A percentile compares a stretch with the other conserved stretches of the same genome.
These are phyloP conservation scores for Pelusios castaneus DNA, from an alignment of 2,113 vertebrate species.

Conservation along the genomic window DNA sequence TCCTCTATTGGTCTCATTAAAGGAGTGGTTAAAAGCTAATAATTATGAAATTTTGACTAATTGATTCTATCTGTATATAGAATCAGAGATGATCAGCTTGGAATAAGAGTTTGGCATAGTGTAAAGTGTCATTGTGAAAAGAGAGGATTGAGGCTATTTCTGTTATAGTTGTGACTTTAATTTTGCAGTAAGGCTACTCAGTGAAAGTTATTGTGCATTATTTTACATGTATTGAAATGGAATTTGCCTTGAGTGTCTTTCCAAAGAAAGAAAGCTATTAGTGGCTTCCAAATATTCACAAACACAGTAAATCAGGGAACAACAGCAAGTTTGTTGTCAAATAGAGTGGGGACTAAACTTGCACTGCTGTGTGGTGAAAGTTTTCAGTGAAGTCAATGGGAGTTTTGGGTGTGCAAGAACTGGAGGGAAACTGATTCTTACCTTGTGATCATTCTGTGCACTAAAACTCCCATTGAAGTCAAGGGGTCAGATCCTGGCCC, in stretches of 20 bases:
- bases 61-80: background rate
- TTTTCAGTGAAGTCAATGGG: background rate
- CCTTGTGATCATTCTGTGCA: background rate
- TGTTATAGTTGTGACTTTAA: background rate
- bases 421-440: too few species aligned
- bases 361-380: background rate
- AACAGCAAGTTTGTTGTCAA: background rate
- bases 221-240: background rate
- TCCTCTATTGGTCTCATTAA: background rate
- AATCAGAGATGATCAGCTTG: background rate
- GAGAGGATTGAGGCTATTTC: background rate
- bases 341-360: background rate
- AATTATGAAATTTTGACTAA: background rate
- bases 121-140: background rate
- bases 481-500: background rate
- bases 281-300: background rate
- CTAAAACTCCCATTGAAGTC: background rate
- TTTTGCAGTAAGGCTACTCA: background rate
- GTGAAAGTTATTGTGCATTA: background rate
- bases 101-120: background rate
- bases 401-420: background rate
- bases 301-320: background rate
- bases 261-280: background rate
- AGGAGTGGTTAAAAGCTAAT: too few species aligned
- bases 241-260: background rate